Evolutionary conservation across 2,113 vertebrate species (phyloP).

Genomic region (Aldabrachelys gigantea): DNA sequence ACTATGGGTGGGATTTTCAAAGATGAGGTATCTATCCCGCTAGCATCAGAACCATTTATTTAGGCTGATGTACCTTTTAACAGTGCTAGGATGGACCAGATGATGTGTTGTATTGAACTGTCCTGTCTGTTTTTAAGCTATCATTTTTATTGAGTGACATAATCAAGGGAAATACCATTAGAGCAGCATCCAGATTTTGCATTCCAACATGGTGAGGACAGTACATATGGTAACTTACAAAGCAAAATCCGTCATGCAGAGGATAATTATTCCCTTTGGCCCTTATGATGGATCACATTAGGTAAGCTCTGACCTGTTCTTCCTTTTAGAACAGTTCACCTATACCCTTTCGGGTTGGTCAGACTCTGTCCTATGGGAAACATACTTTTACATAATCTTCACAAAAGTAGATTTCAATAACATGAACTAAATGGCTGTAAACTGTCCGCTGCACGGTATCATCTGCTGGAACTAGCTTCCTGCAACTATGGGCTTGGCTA

Average conservation of each 20-base stretch:
- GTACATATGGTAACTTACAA: constrained; percentile 19
- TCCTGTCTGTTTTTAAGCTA: not conserved
- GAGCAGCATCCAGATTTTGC: not conserved
- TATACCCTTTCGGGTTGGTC: not conserved
- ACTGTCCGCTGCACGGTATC: not conserved
- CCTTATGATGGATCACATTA: not conserved
- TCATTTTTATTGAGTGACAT: constrained; percentile 18
- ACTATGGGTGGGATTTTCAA: not conserved
- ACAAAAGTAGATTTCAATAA: not conserved
- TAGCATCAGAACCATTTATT: not conserved
- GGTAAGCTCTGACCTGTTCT: constrained; percentile 19
- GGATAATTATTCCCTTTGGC: constrained; percentile 41
- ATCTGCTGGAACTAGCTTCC: not conserved
- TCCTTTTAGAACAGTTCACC: constrained; percentile 17
- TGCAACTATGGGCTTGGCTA: not conserved
- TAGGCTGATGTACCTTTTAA: not conserved
- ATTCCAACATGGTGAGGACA: constrained; percentile 39
- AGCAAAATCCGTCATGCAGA: constrained; percentile 25
- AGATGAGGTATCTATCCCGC: not conserved
- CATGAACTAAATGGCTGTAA: constrained; percentile 16
- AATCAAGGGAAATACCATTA: constrained; percentile 46
- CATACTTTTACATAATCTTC: constrained; percentile 22
- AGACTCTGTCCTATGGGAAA: constrained; percentile 29
- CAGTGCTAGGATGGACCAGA: not conserved
- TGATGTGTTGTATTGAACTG: not conserved